Conservation (phyloP, 2,888 invertebrate species). For the Drosophila imparisetae region DNA sequence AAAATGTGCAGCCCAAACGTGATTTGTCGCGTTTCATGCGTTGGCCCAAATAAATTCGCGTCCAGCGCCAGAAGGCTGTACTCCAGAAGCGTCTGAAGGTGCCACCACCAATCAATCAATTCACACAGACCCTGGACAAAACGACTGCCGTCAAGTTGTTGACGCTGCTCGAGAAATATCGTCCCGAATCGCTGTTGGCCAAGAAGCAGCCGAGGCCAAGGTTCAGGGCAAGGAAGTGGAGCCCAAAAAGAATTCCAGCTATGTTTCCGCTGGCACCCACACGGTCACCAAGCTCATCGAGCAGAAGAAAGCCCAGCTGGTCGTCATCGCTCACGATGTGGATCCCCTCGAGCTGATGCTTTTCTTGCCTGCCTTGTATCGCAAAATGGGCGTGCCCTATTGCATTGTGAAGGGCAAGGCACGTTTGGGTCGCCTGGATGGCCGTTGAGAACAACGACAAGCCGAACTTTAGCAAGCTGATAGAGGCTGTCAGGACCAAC, state of each 20-base stretch:
- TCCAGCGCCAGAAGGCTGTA: constrained; percentile 91
- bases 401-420: constrained; percentile 99
- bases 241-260: constrained; percentile 95
- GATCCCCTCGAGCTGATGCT: constrained; percentile 99
- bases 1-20: constrained; percentile 98
- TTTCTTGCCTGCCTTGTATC: constrained; percentile 98
- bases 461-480: constrained; percentile 94
- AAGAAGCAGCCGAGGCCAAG: constrained; percentile 95
- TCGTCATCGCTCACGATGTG: constrained; percentile 99
- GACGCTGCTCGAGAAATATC: constrained; percentile 98
- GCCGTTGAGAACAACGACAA: constrained; percentile 95
- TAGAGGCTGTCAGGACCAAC: constrained; percentile 98
- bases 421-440: constrained; percentile 93
- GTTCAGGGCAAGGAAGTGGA: constrained; percentile 95
- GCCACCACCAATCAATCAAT: constrained; percentile 99
- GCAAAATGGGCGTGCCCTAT: constrained; percentile 99
- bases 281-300: constrained; percentile 97
- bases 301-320: constrained; percentile 98
- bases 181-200: constrained; percentile 96
- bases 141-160: constrained; percentile 98
- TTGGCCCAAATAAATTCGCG: constrained; percentile 99
- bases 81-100: constrained; percentile 95
- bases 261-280: constrained; percentile 94
- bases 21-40: constrained; percentile 98
- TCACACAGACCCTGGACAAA: constrained; percentile 97